Percentiles rank a stretch among this genome's conserved stretches.
phyloP scores from a whole-genome alignment of 2,888 invertebrate genomes.

The Sphaeridia pumilis region DNA sequence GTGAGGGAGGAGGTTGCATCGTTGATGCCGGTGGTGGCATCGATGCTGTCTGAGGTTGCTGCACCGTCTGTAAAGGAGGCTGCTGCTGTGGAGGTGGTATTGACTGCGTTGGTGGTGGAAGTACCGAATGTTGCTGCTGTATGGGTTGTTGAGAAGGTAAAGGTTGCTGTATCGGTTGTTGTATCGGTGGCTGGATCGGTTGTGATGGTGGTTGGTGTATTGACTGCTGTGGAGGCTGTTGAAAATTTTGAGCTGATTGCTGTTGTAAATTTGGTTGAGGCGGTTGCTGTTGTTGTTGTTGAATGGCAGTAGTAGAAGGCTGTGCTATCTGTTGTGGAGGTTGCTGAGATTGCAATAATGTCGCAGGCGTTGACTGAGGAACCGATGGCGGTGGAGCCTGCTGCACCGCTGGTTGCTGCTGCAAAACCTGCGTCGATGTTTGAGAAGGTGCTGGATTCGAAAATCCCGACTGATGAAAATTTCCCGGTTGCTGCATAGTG shows the following conservation, averaged over 20 bases:
- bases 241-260: not conserved
- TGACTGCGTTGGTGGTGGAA: conserved; percentile 15
- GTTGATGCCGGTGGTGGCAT: not conserved
- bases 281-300: not conserved
- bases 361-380: too few species aligned
- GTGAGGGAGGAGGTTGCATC: too few species aligned
- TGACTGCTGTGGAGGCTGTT: not conserved
- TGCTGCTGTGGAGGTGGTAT: conserved; percentile 23
- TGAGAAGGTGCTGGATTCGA: too few species aligned
- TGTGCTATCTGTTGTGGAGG: not conserved
- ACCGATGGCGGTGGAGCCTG: not conserved
- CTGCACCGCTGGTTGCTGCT: not conserved
- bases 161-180: not conserved
- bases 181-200: not conserved
- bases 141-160: not conserved
- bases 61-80: conserved; percentile 14
- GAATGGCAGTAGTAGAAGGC: not conserved
- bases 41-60: conserved; percentile 17
- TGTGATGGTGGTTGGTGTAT: not conserved
- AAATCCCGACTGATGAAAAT: not conserved
- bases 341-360: too few species aligned
- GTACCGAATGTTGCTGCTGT: conserved; percentile 17
- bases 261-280: not conserved
- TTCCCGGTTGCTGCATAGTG: not conserved
- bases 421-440: too few species aligned